Base-by-base conservation (phyloP, 2,797 vertebrate species). In the Danio albolineatus region DNA sequence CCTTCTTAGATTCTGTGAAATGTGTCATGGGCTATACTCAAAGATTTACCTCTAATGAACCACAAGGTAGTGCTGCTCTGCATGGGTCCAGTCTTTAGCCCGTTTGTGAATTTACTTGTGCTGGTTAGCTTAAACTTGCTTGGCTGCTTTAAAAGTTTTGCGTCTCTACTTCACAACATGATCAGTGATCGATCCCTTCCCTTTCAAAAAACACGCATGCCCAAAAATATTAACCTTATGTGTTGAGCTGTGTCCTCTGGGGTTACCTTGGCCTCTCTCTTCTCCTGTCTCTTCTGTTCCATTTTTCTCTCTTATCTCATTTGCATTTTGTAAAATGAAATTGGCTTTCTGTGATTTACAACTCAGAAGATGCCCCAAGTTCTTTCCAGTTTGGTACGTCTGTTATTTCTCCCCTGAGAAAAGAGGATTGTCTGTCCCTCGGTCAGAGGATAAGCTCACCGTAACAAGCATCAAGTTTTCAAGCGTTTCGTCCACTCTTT, bases 1-100 rank as follows among this genome's bases (percentile, higher is more conserved):
- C 91, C 92, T 85, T 89, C 89, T 93, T 92, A 93, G 92, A 94
- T 93, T 92, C 91, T 93, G 91, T 94, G 91, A 93, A 90, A 92
- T 93, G 93, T 94, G 94, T 91, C 94, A 95, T 95, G 95, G 96
- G 96, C 96, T 98, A 98, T 99, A 98, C 97, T 98, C 97, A 97
- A 98, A 97, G 95, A 96, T 98, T 98, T 99, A 97, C 96, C 95
- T 92, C 94, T 95, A 91, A 96, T 96, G 90, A 94, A 94, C 90
- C 86, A 84, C 85, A 84, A 95, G 93, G 92, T 93, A 93, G 94
- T 86, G 43, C 89, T 86, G 86, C 92, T 94, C 94, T 96, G 95
- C 95, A 97, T 96, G 95, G 94, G 90, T 90, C 90, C 88, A 89
- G 90, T 92, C 90, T 94, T 91, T 91, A 9, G 92, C 91, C 94